These are phyloP conservation scores for Netelia virgata DNA, from an alignment of 2,888 invertebrate genomes.

Conservation along the genomic window DNA sequence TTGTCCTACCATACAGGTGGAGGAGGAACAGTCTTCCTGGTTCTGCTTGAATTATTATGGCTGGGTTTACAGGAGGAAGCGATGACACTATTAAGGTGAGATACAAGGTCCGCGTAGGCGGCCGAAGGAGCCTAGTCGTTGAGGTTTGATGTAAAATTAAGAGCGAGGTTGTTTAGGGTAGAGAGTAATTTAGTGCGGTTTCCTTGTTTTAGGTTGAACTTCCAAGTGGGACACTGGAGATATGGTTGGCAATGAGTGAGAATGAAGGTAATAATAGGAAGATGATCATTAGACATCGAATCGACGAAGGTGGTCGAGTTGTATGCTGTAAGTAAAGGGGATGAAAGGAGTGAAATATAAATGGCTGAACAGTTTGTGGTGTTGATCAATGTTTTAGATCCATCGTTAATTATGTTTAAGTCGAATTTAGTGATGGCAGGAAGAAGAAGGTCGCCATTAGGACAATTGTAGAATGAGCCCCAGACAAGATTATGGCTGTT, in stretches of 20 bases:
- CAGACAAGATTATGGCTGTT: conserved; percentile 38
- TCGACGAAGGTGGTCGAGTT: conserved; percentile 11
- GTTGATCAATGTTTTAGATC: neutral
- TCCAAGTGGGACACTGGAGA: no score
- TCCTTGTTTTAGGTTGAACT: neutral
- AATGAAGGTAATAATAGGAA: neutral
- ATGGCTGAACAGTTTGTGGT: neutral
- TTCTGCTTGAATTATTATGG: neutral
- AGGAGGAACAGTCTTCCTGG: neutral
- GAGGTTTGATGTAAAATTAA: no score
- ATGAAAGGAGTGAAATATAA: neutral
- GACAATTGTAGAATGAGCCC: neutral
- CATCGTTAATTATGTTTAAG: neutral
- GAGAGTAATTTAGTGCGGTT: neutral
- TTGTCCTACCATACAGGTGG: neutral
- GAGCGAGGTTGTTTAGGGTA: neutral
- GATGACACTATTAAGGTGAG: neutral
- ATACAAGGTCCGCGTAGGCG: no score
- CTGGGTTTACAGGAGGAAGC: no score
- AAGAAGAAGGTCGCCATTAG: neutral
- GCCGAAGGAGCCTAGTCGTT: neutral
- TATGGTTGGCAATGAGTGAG: neutral
- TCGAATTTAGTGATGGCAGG: neutral
- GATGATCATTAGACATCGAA: conserved; percentile 34
- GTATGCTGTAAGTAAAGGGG: neutral